Evolutionary conservation across 1,140 invertebrate genomes (phyloP), one percentile per base, ranked within the genome.

Genomic region (Leucophenga varia): DNA sequence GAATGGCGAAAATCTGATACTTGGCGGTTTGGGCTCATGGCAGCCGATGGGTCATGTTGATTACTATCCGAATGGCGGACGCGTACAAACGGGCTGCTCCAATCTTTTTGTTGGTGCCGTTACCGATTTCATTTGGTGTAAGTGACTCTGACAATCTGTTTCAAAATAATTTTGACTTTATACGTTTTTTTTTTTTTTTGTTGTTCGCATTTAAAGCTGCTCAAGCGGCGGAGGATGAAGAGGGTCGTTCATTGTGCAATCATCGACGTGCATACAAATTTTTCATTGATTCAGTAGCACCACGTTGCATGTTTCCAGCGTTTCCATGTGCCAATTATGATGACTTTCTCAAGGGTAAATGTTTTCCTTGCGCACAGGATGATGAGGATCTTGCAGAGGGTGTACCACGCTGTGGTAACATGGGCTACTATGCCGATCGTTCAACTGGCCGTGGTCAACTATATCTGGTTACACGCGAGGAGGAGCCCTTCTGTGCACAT

Each of bases 351-450:
- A 72, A 82, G 75, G 81, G 81, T 6, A 72, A 77, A 0, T 82
- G 81, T 55, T 83, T 83, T 47, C 80, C 80, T 3, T 83, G 81
- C 50, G 77, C 68, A 14, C 65, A 72, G 51, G 64, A 70, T n/a
- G 70, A 72, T 20, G 61, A 69, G 53, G 60, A 72, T 16, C 35
- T 71, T 20, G 61, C 55, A 19, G 68, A 78, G n/a, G 70, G 80
- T 3, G 76, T 79, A 12, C 72, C 79, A 4, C 75, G 81, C 2
- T 96, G 93, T 71, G 90, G 90, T 10, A 88, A 90, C 64, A 96
- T 97, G 93, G 94, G 94, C 1, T 96, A 93, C 77, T 93, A 94
- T 72, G 91, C 93, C 2, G 88, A 95, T 72, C 76, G 84, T 6
- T 88, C 88, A 0, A 81, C 82, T 3, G 90, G 88, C 0, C 77